Conservation (phyloP, 2,113 vertebrate species). For the Dicaeum eximium region DNA sequence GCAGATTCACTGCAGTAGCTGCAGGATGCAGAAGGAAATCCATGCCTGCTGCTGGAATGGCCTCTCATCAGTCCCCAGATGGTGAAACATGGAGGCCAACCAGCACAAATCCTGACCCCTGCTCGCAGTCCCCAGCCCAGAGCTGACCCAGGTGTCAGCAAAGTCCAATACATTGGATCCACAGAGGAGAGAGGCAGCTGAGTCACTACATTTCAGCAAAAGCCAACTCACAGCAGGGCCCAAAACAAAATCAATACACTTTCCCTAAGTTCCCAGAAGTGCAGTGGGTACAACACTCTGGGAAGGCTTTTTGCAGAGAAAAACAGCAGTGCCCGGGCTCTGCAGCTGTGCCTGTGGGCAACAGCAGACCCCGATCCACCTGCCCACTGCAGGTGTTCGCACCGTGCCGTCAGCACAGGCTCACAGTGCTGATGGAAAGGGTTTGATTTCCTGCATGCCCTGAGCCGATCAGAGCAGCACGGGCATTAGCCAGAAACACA, state of each 20-base stretch:
- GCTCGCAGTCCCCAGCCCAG: neutral
- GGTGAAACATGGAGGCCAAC: neutral
- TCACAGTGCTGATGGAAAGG: neutral
- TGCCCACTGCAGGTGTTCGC: neutral
- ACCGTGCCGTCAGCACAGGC: neutral
- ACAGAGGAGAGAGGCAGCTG: neutral
- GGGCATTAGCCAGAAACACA: neutral
- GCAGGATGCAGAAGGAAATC: neutral
- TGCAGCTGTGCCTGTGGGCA: neutral
- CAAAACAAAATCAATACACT: constrained; percentile 47
- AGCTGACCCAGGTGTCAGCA: neutral
- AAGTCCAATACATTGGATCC: neutral
- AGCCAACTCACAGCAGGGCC: constrained; percentile 27
- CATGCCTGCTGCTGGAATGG: neutral
- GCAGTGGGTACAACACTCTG: neutral
- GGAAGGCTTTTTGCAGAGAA: constrained; percentile 2
- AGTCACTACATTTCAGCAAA: constrained; percentile 29
- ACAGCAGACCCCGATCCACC: neutral
- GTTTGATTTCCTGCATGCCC: constrained; percentile 5
- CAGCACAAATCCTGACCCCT: neutral
- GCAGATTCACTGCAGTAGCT: neutral
- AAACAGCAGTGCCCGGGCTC: neutral
- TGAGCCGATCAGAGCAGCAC: neutral
- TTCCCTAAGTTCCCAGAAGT: constrained; percentile 31
- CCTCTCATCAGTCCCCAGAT: neutral